Evolutionary conservation across 2,113 vertebrate species (phyloP).

Genomic region (Glaucomys volans): DNA sequence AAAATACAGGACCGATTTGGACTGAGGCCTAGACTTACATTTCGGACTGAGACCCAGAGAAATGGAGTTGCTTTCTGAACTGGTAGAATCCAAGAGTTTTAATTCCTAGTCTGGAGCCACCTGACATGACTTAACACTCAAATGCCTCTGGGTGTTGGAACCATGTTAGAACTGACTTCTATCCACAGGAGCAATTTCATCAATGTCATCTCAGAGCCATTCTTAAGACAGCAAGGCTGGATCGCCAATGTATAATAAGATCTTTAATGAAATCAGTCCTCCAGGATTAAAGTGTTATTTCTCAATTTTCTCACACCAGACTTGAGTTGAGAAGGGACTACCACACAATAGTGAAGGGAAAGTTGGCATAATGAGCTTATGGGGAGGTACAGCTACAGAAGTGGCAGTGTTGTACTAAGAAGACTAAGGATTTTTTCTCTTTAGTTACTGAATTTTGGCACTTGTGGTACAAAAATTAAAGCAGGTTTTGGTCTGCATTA

Average conservation of each 20-base stretch:
- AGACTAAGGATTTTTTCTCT: background rate
- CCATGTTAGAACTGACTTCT: background rate
- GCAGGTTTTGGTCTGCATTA: background rate
- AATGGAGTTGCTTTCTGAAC: background rate
- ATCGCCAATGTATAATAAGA: slow-evolving; percentile 38
- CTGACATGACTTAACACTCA: background rate
- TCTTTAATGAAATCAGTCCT: slow-evolving; percentile 64
- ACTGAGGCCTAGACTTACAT: background rate
- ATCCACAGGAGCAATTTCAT: slow-evolving; percentile 50
- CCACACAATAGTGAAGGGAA: slow-evolving; percentile 7
- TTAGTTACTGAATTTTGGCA: background rate
- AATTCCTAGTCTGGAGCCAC: background rate
- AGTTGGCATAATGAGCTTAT: background rate
- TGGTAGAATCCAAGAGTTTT: background rate
- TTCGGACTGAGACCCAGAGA: background rate
- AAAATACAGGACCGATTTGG: background rate
- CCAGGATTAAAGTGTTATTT: slow-evolving; percentile 54
- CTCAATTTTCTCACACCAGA: slow-evolving; percentile 60
- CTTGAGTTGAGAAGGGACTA: slow-evolving; percentile 34
- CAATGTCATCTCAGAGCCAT: slow-evolving; percentile 41
- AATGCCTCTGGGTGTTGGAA: background rate
- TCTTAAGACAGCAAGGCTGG: background rate
- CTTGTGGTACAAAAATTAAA: background rate
- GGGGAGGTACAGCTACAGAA: background rate
- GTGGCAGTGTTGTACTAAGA: background rate